Percentiles rank a stretch among this genome's conserved stretches.
phyloP scores from a whole-genome alignment of 2,113 vertebrate genomes.

The Syrmaticus mikado region DNA sequence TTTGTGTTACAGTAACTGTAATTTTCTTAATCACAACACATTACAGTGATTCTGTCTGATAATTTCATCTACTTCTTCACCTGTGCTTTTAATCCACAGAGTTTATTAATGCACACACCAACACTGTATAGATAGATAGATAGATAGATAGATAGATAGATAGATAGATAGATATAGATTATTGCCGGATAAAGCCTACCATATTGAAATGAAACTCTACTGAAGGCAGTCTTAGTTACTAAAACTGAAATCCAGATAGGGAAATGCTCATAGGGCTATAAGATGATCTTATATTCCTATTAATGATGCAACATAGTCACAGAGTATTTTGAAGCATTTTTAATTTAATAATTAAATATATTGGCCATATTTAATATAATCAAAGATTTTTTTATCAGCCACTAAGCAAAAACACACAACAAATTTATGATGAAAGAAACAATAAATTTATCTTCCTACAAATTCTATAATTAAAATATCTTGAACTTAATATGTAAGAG shows the following conservation, averaged over 20 bases:
- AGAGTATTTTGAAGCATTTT: not conserved
- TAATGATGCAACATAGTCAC: not conserved
- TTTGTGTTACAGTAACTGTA: not conserved
- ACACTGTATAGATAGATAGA: too few species aligned
- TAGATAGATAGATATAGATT: not conserved
- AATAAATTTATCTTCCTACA: not conserved
- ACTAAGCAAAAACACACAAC: accelerated
- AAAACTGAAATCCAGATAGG: not conserved
- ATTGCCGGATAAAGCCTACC: not conserved
- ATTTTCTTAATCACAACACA: not conserved
- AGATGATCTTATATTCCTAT: not conserved
- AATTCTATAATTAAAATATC: not conserved
- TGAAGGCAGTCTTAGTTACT: not conserved
- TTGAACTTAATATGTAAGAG: not conserved
- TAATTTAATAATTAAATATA: not conserved
- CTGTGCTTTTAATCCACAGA: not conserved
- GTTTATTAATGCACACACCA: not conserved
- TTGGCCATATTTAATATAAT: not conserved
- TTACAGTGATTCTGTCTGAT: not conserved
- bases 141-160: too few species aligned
- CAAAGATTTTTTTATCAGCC: not conserved
- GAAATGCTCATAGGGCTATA: not conserved
- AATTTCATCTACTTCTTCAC: not conserved
- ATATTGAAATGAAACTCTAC: not conserved
- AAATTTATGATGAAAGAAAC: not conserved